phyloP scores from a whole-genome alignment of 2,797 vertebrate species.

The Paguma larvata region DNA sequence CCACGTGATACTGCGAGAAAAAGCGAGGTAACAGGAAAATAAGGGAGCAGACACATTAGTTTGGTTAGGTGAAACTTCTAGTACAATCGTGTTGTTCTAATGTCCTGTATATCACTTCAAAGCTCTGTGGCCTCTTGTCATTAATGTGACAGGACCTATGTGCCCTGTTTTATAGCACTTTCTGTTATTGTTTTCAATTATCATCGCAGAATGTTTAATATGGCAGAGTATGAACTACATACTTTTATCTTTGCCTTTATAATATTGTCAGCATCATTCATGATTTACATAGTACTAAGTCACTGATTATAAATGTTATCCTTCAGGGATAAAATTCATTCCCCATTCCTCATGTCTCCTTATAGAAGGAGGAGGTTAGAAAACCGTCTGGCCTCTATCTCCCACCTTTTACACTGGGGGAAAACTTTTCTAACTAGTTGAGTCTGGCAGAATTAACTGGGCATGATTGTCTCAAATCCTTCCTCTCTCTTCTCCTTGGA shows the following conservation, averaged over 20 bases:
- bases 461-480: background rate
- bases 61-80: background rate
- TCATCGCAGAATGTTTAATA: background rate
- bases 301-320: background rate
- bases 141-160: background rate
- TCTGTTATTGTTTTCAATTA: background rate
- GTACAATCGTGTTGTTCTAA: background rate
- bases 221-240: background rate
- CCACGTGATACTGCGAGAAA: background rate
- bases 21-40: background rate
- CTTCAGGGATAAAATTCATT: background rate
- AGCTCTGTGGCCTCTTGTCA: background rate
- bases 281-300: background rate
- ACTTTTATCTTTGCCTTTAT: slow-evolving; percentile 3
- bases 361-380: background rate
- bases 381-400: background rate
- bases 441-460: background rate
- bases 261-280: background rate
- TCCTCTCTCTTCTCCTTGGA: background rate
- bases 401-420: background rate
- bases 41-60: background rate
- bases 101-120: background rate
- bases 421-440: background rate
- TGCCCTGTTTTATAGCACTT: background rate
- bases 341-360: background rate